These are phyloP conservation scores for Rhamphomyia laevipes DNA, from an alignment of 2,888 invertebrate genomes.

Conservation along the genomic window DNA sequence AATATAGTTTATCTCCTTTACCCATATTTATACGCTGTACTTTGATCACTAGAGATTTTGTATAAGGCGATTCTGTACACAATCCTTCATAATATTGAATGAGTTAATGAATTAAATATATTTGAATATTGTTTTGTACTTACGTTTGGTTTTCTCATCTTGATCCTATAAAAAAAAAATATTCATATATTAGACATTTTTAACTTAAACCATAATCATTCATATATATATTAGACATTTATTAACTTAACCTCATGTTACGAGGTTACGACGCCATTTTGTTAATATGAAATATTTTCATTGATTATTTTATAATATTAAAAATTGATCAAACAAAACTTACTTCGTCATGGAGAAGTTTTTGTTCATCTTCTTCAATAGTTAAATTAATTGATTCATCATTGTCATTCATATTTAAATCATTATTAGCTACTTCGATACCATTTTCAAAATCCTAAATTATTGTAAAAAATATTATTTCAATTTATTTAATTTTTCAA, in stretches of 20 bases:
- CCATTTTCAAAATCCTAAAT: constrained; percentile 18
- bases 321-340: constrained; percentile 2
- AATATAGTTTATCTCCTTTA: background rate
- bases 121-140: constrained; percentile 23
- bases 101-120: no score
- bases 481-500: background rate
- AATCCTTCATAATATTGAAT: no score
- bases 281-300: no score
- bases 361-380: constrained; percentile 67
- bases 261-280: no score
- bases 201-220: no score
- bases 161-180: constrained; percentile 26
- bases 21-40: background rate
- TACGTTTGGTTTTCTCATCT: constrained; percentile 47
- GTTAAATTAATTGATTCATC: constrained; percentile 72
- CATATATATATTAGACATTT: no score
- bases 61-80: no score
- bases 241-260: background rate
- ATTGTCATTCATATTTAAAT: constrained; percentile 42
- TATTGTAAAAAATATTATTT: background rate
- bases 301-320: no score
- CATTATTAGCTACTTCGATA: constrained; percentile 19
- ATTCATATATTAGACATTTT: no score
- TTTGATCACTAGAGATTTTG: no score
- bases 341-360: constrained; percentile 66